Base-by-base conservation (phyloP, 2,888 invertebrate genomes). In the Liposcelis brunnea region DNA sequence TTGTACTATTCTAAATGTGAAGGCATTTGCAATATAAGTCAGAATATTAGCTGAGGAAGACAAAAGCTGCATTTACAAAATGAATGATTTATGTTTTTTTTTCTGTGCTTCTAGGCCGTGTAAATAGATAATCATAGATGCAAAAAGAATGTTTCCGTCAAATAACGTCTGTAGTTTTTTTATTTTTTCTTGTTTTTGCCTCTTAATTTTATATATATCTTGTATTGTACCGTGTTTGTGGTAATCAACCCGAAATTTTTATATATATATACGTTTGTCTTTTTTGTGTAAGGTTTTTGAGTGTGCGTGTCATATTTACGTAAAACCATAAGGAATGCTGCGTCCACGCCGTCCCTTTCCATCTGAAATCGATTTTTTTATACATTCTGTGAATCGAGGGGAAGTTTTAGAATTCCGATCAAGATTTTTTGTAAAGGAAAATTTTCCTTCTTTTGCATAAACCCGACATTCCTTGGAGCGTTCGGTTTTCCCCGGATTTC, bases 171-270 rank as follows among this genome's bases (percentile, higher is more conserved):
- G 36, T 47, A 33, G 34, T 47, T 44, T 32, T 47, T 51, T 51
- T 51, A 15, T 43, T 31, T 45, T 42, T 36, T 47, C 45, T 48
- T 21, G 32, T 35, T 4, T n/a, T n/a, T n/a, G n/a, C n/a, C n/a
- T n/a, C n/a, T n/a, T n/a, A n/a, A n/a, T n/a, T n/a, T n/a, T 31
- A 15, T 15, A 36, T 42, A 33, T 43, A 18, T 43, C 42, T 43
- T 8, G 35, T 11, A 12, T 31, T 45, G 14, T 14, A 49, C 47
- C 45, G 10, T 11, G 12, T 8, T 11, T 11, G 10, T 37, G 10
- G n/a, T n/a, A n/a, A n/a, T n/a, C n/a, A n/a, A n/a, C n/a, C n/a
- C n/a, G n/a, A n/a, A n/a, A n/a, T n/a, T n/a, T n/a, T n/a, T n/a
- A n/a, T n/a, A n/a, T n/a, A n/a, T n/a, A n/a, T n/a, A n/a, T n/a